phyloP scores from a whole-genome alignment of 2,113 vertebrate genomes.

The Ammodytes dubius region DNA sequence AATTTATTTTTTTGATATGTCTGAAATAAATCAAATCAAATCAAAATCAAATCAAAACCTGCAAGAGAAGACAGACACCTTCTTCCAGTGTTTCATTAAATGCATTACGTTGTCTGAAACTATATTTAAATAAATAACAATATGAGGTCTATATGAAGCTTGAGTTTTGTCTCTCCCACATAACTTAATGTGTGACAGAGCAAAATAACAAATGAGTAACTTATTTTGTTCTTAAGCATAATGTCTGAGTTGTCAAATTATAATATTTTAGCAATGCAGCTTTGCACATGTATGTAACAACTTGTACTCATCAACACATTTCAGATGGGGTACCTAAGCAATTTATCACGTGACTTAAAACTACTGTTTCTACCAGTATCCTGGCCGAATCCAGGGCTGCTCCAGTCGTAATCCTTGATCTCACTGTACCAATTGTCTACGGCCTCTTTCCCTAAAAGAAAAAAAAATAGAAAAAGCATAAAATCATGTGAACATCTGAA shows the following conservation, averaged over 20 bases:
- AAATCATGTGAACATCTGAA: not conserved
- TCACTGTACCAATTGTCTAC: conserved; percentile 78
- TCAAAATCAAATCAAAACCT: too few species aligned
- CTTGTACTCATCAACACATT: not conserved
- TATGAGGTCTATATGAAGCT: not conserved
- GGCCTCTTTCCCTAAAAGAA: conserved; percentile 67
- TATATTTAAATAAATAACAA: not conserved
- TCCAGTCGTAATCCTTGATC: conserved; percentile 76
- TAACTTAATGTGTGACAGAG: not conserved
- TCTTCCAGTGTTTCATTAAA: not conserved
- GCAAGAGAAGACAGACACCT: not conserved
- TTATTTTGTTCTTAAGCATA: not conserved
- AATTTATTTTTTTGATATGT: too few species aligned
- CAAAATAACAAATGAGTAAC: not conserved
- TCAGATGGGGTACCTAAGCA: not conserved
- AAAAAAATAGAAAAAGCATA: not conserved
- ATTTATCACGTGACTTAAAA: not conserved
- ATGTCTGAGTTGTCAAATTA: not conserved
- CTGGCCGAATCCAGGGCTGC: conserved; percentile 17
- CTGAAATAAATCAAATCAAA: too few species aligned
- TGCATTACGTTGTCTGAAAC: not conserved
- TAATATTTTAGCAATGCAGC: not conserved
- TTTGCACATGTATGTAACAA: not conserved
- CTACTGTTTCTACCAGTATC: conserved; percentile 71
- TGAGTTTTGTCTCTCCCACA: not conserved